Percentiles rank a stretch among this genome's conserved stretches.
These are phyloP conservation scores for Colossoma macropomum DNA, from an alignment of 2,113 vertebrate species.

Conservation along the genomic window DNA sequence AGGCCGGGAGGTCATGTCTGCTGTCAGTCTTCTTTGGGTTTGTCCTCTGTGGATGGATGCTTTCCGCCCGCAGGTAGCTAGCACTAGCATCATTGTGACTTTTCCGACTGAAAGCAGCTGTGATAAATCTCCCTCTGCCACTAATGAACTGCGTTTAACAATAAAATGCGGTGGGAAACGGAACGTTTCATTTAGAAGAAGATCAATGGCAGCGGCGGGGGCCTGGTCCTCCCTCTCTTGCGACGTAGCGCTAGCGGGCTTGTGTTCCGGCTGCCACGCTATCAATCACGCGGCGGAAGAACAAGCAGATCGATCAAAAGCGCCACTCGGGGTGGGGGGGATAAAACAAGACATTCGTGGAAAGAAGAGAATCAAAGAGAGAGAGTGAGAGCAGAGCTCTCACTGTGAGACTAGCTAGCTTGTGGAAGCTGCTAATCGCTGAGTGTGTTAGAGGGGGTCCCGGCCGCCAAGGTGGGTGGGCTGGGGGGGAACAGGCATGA, in stretches of 20 bases:
- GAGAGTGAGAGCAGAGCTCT: slow-evolving; percentile 49
- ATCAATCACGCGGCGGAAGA: slow-evolving; percentile 73
- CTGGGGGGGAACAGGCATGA: slow-evolving; percentile 63
- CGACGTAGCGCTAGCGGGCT: slow-evolving; percentile 72
- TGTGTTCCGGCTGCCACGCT: slow-evolving; percentile 73
- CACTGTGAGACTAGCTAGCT: slow-evolving; percentile 42
- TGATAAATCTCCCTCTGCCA: slow-evolving; percentile 74
- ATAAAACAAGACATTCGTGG: slow-evolving; percentile 22
- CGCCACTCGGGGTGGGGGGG: slow-evolving; percentile 37
- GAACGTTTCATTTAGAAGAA: slow-evolving; percentile 81
- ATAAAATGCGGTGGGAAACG: slow-evolving; percentile 78
- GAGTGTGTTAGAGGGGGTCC: slow-evolving; percentile 28
- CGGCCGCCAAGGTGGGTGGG: slow-evolving; percentile 53
- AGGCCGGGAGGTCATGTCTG: slow-evolving; percentile 3
- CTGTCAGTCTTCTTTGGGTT: not conserved
- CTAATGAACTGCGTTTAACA: slow-evolving; percentile 85
- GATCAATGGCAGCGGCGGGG: slow-evolving; percentile 77
- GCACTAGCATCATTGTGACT: slow-evolving; percentile 3
- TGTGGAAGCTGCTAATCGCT: slow-evolving; percentile 64
- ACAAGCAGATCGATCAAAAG: slow-evolving; percentile 76
- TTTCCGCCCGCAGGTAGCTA: not conserved
- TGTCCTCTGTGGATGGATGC: slow-evolving; percentile 13
- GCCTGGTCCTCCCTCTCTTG: slow-evolving; percentile 61
- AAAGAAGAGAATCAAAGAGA: slow-evolving; percentile 14
- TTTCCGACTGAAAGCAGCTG: slow-evolving; percentile 53